Percentiles rank a stretch among this genome's conserved stretches.
Conservation (phyloP, 2,797 vertebrate genomes). For the Halcyon smyrnensis region DNA sequence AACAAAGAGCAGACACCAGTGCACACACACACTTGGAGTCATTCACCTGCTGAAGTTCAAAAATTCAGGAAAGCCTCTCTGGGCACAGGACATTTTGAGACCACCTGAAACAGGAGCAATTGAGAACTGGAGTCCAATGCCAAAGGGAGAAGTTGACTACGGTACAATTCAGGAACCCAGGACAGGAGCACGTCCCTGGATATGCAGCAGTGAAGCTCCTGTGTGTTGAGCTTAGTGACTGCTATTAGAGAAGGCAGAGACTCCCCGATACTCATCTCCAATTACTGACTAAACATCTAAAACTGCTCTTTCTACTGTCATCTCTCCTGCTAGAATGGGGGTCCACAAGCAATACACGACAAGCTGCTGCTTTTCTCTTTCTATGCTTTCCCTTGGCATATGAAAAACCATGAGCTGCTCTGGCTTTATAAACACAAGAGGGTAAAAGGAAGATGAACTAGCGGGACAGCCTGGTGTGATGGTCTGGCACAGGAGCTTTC, state of each 20-base stretch:
- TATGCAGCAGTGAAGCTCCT: background rate
- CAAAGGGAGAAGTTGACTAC: rapidly evolving
- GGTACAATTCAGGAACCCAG: too few species aligned
- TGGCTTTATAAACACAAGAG: background rate
- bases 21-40: too few species aligned
- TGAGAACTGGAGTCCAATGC: rapidly evolving
- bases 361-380: background rate
- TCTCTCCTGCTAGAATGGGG: background rate
- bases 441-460: background rate
- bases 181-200: background rate
- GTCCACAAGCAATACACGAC: background rate
- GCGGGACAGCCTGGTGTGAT: rapidly evolving
- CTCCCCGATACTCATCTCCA: rapidly evolving
- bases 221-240: background rate
- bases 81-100: background rate
- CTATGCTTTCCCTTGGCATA: background rate
- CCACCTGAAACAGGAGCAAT: background rate
- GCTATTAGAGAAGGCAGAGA: background rate
- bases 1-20: background rate
- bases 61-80: background rate
- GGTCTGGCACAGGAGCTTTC: background rate
- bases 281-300: background rate
- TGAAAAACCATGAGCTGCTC: background rate
- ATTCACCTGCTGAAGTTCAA: background rate
- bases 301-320: background rate